phyloP scores from a whole-genome alignment of 2,888 invertebrate genomes.

The Camptogramma bilineatum region DNA sequence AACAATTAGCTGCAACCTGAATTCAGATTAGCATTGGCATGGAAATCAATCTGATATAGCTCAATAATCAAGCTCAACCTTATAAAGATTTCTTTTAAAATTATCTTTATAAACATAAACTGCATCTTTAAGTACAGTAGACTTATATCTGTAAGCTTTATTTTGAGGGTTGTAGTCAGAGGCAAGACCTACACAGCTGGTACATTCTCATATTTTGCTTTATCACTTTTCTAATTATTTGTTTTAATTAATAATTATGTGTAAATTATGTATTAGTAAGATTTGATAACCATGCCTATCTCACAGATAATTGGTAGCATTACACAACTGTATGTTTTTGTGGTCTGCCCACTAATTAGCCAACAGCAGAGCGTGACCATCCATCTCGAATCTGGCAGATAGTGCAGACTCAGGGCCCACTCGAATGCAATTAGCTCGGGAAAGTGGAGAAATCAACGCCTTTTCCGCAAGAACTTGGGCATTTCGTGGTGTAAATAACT shows the following conservation, averaged over 20 bases:
- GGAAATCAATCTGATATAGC: background rate
- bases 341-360: constrained; percentile 17
- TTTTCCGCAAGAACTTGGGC: constrained; percentile 16
- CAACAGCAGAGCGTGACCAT: constrained; percentile 22
- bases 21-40: constrained; percentile 21
- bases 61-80: background rate
- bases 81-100: background rate
- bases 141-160: too few species aligned
- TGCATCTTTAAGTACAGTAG: too few species aligned
- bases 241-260: background rate
- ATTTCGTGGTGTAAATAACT: background rate
- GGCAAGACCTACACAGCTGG: background rate
- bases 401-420: constrained; percentile 33
- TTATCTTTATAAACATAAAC: too few species aligned
- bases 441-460: constrained; percentile 43
- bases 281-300: background rate
- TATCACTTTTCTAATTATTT: background rate
- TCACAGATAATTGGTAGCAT: constrained; percentile 15
- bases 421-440: constrained; percentile 43
- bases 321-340: constrained; percentile 30
- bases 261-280: background rate
- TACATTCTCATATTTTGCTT: background rate
- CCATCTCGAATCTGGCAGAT: constrained; percentile 31
- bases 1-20: constrained; percentile 24
- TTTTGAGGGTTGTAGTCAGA: too few species aligned